Evolutionary conservation across 2,888 invertebrate species (phyloP), one percentile per base, ranked within the genome.

Genomic region (Euspilapteryx auroguttella): DNA sequence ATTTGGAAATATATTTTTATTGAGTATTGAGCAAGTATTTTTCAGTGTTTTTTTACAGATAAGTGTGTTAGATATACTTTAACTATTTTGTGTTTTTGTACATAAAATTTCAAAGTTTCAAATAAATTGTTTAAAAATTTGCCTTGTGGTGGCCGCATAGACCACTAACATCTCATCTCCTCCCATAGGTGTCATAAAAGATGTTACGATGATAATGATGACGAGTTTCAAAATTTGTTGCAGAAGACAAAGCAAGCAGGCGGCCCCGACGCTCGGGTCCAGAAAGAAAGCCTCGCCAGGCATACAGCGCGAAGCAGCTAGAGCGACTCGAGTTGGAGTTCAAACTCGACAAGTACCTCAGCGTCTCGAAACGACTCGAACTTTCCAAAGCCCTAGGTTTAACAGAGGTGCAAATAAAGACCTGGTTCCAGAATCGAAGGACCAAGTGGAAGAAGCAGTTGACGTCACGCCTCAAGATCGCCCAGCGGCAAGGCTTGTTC

Each of bases 391-490:
- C 87, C 0, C 62, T 97, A 17, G 88, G 85, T 38, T 77, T 96
- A 24, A 94, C 94, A 0, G 95, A 96, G 66, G 94, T 94, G 0
- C 95, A 96, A 68, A 94, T 96, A 39, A 96, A 96, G 57, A 95
- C 95, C 0, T 95, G 95, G 95, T 95, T 95, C 55, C 94, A 94
- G 62, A 94, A 96, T 54, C 79, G 96, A 32, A 79, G 96, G 35
- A 97, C 96, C 1, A 96, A 97, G 55, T 96, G 95, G 95, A 95
- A 97, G 68, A 97, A 97, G 47, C 96, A 97, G 50, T 66, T 97
- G 45, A 94, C 95, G 1, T 89, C 93, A 0, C 76, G 93, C 3
- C 63, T 95, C 36, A 92, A 94, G 57, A 87, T 94, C 56, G 91
- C 93, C 1, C 94, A 93, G 47, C 71, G 92, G 2, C 92, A 93